These are phyloP conservation scores for Erpobdella octoculata DNA, from an alignment of 2,888 invertebrate genomes.

Conservation along the genomic window DNA sequence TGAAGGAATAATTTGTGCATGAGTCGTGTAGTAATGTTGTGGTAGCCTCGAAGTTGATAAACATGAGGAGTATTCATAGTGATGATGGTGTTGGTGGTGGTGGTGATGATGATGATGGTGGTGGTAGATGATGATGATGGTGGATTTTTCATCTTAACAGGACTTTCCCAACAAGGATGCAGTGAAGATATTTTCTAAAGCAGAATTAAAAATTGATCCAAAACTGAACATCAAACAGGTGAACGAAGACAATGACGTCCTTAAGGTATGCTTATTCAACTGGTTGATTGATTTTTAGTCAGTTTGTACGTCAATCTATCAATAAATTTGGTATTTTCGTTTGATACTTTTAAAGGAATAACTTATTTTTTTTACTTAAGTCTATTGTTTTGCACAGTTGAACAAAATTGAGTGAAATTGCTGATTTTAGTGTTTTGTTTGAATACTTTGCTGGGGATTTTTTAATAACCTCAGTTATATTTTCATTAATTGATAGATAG, in stretches of 20 bases:
- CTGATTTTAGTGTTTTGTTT: too few relatives aligned
- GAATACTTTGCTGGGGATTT: neutral
- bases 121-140: conserved; percentile 10
- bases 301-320: neutral
- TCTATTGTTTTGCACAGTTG: neutral
- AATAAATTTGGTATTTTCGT: neutral
- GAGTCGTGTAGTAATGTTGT: neutral
- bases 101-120: conserved; percentile 4
- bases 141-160: conserved; percentile 32
- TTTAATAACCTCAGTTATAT: neutral
- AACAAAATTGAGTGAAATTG: too few relatives aligned
- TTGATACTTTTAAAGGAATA: neutral
- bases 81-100: neutral
- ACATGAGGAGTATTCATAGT: neutral
- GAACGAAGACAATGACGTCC: conserved; percentile 40
- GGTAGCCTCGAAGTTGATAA: neutral
- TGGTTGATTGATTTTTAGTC: conserved; percentile 5
- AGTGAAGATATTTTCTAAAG: conserved; percentile 73
- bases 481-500: neutral
- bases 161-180: conserved; percentile 71
- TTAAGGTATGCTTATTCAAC: conserved; percentile 31
- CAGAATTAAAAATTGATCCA: conserved; percentile 58
- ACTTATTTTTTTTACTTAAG: neutral
- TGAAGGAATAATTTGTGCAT: too few relatives aligned
- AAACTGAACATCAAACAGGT: conserved; percentile 46